Base-by-base conservation (phyloP, 1,140 invertebrate genomes). In the Steinernema feltiae region DNA sequence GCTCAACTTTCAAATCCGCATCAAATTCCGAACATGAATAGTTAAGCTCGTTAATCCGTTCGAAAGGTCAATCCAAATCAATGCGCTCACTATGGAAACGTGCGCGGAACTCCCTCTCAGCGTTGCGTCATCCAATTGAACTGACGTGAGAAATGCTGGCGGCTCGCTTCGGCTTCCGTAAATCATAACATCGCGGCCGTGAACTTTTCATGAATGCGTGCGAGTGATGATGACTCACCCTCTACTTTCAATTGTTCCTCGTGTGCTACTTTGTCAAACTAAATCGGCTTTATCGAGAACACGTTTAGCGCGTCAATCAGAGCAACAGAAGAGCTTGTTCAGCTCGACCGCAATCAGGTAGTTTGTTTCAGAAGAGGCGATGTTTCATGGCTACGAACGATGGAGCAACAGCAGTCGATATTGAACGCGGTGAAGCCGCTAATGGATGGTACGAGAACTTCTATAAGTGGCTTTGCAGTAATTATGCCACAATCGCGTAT, bases 231-330 rank as follows among this genome's bases (percentile, higher is more conserved):
- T 41, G 35, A 41, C 3, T 63, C 53, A n/a, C 15, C 2, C 24
- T 27, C 15, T 63, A 21, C 15, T 21, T 63, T 12, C 53, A 63
- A 7, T 27, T 7, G 24, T 18, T 18, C 18, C 35, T 41, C 35
- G 35, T 18, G 7, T 18, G 53, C 53, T n/a, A 63, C 53, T 63
- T 63, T 63, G 15, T 7, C 53, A 21, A 63, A 3, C 24, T 63
- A 63, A 63, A 63, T 63, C 53, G 53, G 53, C 53, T 63, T 63
- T 63, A 63, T 7, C 2, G 53, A 63, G 24, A 63, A 63, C 53
- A 63, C 24, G 53, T 63, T 63, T 63, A 15, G 12, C 2, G 53
- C 15, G 24, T 63, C 24, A 63, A 3, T 17, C 35, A 18, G 7
- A 41, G 35, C 18, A 41, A 21, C 3, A 27, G 53, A 12, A 63